Base-by-base conservation (phyloP, 2,113 vertebrate species). In the Pygoscelis adeliae region DNA sequence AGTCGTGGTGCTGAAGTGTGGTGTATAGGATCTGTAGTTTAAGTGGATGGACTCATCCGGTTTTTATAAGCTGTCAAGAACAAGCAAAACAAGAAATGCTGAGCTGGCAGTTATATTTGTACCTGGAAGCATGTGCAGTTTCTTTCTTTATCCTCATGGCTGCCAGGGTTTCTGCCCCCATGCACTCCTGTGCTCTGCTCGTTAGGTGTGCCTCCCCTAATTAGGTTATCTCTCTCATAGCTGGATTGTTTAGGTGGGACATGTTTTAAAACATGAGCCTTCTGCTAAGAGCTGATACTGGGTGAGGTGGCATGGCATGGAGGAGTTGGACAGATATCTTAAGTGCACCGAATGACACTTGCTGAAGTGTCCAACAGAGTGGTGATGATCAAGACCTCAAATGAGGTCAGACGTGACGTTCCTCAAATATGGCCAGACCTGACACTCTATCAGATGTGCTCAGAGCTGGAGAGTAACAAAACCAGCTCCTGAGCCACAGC, bases 251-350 rank as follows among this genome's bases (percentile, higher is more conserved):
- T 62, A 80, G 94, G 74, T 92, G 94, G 89, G 56, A 42, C 63
- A 4, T 15, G 34, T 27, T 67, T 32, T 67, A 49, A 62, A 50
- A n/a, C 25, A 22, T 0, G 38, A 86, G 38, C 52, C 56, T 84
- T 80, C 93, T 98, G 96, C 79, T 59, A 10, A 22, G 66, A 89
- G 69, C 88, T 97, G 97, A 97, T 98, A 95, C 3, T 26, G 86
- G 34, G 65, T 30, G 73, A 82, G 90, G 47, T 63, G 10, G 6
- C 5, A 5, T 22, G 27, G 40, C n/a, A 3, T 4, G 3, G 83
- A 63, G 71, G 77, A 52, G 25, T 52, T 29, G 61, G 34, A 5
- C 77, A 71, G 84, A 77, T 84, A 90, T 16, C 49, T 61, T 15
- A 59, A 80, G n/a, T 13, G 38, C 30, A 12, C 38, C 49, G 56